Evolutionary conservation across 1,140 invertebrate genomes (phyloP).

Genomic region (Leptonema lineaticorne): DNA sequence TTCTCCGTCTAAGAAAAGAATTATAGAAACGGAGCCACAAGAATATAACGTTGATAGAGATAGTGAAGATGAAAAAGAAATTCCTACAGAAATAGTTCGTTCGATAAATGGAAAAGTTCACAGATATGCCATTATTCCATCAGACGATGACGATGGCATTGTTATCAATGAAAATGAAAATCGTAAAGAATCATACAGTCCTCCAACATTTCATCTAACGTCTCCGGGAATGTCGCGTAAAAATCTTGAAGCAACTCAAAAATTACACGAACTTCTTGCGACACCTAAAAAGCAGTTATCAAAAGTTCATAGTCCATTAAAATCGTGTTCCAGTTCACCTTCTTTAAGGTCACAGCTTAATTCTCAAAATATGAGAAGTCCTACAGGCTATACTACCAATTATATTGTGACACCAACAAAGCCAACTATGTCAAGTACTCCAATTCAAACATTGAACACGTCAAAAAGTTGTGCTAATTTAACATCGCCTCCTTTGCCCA

Average conservation of each 20-base stretch:
- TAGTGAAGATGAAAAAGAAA: conserved; percentile 59
- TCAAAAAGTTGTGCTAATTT: conserved; percentile 54
- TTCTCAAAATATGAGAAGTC: conserved; percentile 45
- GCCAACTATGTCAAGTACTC: conserved; percentile 51
- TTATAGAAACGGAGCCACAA: conserved; percentile 58
- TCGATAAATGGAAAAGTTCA: conserved; percentile 60
- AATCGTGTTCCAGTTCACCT: conserved; percentile 54
- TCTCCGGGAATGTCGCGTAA: conserved; percentile 54
- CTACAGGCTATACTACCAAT: conserved; percentile 32
- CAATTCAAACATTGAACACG: conserved; percentile 49
- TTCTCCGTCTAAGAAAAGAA: conserved; percentile 57
- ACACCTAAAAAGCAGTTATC: conserved; percentile 62
- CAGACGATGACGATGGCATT: conserved; percentile 50
- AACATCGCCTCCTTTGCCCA: conserved; percentile 43
- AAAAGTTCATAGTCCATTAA: conserved; percentile 43
- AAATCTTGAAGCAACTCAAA: conserved; percentile 69
- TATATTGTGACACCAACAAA: conserved; percentile 47
- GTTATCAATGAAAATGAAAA: background rate
- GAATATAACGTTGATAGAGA: conserved; percentile 61
- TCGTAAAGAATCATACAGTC: conserved; percentile 1
- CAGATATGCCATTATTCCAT: conserved; percentile 63
- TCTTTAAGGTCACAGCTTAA: conserved; percentile 50
- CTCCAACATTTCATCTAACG: conserved; percentile 39
- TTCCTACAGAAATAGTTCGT: conserved; percentile 61
- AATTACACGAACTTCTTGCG: conserved; percentile 69